These are phyloP conservation scores for Eurytoma californica DNA, from an alignment of 2,888 invertebrate genomes.

Conservation along the genomic window DNA sequence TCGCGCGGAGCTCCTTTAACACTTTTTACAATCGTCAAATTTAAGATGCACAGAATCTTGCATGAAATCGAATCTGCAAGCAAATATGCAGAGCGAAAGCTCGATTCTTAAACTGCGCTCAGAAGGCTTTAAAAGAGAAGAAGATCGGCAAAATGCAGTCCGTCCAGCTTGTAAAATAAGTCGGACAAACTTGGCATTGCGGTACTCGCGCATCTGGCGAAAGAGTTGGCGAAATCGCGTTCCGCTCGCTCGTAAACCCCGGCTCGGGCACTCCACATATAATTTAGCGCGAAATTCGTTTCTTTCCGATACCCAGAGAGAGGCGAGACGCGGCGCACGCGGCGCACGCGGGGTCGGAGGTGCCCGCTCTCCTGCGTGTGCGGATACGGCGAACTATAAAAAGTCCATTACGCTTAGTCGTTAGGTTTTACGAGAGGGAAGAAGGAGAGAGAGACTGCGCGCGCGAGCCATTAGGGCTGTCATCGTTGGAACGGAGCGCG, in stretches of 20 bases:
- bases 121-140: no score
- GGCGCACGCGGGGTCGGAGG: neutral
- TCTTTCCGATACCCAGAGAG: conserved; percentile 43
- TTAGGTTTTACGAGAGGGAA: conserved; percentile 46
- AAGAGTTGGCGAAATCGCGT: conserved; percentile 28
- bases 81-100: no score
- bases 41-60: no score
- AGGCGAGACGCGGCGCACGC: conserved; percentile 6
- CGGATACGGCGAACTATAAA: conserved; percentile 37
- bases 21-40: neutral
- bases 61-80: no score
- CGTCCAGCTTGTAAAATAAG: no score
- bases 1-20: neutral
- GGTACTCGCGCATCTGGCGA: neutral
- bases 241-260: conserved; percentile 33
- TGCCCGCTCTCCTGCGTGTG: neutral
- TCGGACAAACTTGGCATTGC: neutral
- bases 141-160: no score
- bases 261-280: conserved; percentile 31
- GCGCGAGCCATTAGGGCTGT: conserved; percentile 36
- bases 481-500: conserved; percentile 22
- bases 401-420: conserved; percentile 46
- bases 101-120: no score
- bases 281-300: conserved; percentile 53
- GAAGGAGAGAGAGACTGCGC: neutral